Evolutionary conservation across 2,888 invertebrate species (phyloP).

Genomic region (Meiosimyza decipiens): DNA sequence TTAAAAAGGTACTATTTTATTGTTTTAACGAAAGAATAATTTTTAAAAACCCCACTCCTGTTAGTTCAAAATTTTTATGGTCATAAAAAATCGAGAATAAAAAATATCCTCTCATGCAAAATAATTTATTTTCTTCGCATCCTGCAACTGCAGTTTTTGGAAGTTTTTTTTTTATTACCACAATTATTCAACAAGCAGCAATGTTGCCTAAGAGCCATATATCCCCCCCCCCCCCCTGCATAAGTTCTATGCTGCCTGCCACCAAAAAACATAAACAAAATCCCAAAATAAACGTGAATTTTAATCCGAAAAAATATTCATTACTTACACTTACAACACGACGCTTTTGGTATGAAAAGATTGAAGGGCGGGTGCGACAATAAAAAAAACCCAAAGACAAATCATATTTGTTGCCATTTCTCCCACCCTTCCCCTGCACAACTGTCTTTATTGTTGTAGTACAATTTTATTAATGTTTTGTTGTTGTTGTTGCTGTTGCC

Average conservation of each 20-base stretch:
- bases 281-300: slow-evolving; percentile 33
- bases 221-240: neutral
- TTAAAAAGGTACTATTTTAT: too few species aligned
- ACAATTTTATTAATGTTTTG: slow-evolving; percentile 22
- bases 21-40: too few species aligned
- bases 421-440: neutral
- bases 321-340: slow-evolving; percentile 36
- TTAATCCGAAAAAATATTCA: slow-evolving; percentile 38
- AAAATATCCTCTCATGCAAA: too few species aligned
- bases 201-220: neutral
- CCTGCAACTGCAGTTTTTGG: slow-evolving; percentile 40
- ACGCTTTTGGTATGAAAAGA: neutral
- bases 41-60: too few species aligned
- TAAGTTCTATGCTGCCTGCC: neutral
- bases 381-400: slow-evolving; percentile 9
- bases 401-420: slow-evolving; percentile 29
- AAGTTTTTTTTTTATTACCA: slow-evolving; percentile 42
- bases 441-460: slow-evolving; percentile 14
- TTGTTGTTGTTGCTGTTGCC: slow-evolving; percentile 17
- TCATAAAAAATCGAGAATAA: too few species aligned
- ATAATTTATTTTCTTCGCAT: slow-evolving; percentile 2
- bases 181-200: slow-evolving; percentile 43
- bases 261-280: slow-evolving; percentile 11
- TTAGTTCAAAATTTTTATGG: too few species aligned
- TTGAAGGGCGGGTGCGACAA: slow-evolving; percentile 12